phyloP scores from a whole-genome alignment of 2,113 vertebrate genomes.

The Penelope pileata region DNA sequence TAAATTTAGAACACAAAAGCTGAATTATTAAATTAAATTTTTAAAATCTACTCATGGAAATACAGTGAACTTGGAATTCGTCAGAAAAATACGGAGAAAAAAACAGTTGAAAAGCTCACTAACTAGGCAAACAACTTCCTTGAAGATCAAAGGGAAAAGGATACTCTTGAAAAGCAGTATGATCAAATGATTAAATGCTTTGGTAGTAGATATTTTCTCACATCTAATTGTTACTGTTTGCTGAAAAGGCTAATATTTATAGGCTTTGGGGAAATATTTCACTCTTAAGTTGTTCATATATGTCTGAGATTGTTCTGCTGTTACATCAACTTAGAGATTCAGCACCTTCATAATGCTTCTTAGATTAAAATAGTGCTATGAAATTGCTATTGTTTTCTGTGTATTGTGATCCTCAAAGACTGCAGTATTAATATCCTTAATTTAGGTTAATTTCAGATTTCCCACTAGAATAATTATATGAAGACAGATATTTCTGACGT shows the following conservation, averaged over 20 bases:
- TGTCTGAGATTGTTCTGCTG: neutral
- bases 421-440: neutral
- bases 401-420: neutral
- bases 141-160: neutral
- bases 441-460: conserved; percentile 29
- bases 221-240: neutral
- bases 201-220: neutral
- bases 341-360: neutral
- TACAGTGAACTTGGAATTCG: neutral
- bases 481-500: neutral
- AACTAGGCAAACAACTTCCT: neutral
- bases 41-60: neutral
- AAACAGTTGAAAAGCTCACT: neutral
- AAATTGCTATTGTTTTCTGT: neutral
- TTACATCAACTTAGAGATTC: neutral
- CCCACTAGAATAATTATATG: neutral
- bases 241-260: neutral
- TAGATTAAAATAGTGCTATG: neutral
- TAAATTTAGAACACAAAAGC: neutral
- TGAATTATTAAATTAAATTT: too few species aligned
- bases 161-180: neutral
- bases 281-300: neutral
- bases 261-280: neutral
- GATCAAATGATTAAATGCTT: neutral
- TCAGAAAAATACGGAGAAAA: neutral